These are phyloP conservation scores for Sigmodon hispidus DNA, from an alignment of 2,113 vertebrate genomes.

Conservation along the genomic window DNA sequence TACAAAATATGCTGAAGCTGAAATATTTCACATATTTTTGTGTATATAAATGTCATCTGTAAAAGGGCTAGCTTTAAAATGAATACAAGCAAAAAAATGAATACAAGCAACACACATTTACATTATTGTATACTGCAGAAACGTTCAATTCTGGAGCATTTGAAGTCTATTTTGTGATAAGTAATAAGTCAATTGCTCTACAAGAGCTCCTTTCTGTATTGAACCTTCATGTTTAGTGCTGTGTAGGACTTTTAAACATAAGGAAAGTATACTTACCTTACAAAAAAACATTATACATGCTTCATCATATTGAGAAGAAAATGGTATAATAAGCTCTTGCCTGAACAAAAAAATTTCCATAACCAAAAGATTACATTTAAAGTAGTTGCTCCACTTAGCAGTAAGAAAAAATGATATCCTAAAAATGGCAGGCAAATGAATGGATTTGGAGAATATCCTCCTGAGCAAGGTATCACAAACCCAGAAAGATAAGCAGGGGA, in stretches of 20 bases:
- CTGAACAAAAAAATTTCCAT: neutral
- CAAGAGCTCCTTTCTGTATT: neutral
- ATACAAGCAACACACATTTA: neutral
- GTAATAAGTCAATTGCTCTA: neutral
- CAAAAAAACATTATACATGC: neutral
- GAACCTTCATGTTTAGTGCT: neutral
- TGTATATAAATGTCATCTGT: neutral
- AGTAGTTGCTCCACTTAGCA: no score
- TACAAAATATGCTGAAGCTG: neutral
- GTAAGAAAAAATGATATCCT: no score
- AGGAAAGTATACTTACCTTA: neutral
- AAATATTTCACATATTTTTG: neutral
- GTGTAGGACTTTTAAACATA: neutral
- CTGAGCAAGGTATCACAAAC: no score
- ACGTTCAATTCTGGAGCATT: neutral
- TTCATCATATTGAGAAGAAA: neutral
- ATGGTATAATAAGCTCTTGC: neutral
- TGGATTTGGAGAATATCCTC: no score
- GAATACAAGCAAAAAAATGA: neutral
- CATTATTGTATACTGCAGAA: neutral
- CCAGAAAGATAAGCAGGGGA: no score
- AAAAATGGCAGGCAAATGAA: no score
- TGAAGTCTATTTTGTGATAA: constrained; percentile 13
- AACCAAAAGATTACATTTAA: constrained; percentile 4
- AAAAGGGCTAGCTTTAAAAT: neutral